Conservation (phyloP, 2,113 vertebrate genomes). For the Pholis gunnellus region DNA sequence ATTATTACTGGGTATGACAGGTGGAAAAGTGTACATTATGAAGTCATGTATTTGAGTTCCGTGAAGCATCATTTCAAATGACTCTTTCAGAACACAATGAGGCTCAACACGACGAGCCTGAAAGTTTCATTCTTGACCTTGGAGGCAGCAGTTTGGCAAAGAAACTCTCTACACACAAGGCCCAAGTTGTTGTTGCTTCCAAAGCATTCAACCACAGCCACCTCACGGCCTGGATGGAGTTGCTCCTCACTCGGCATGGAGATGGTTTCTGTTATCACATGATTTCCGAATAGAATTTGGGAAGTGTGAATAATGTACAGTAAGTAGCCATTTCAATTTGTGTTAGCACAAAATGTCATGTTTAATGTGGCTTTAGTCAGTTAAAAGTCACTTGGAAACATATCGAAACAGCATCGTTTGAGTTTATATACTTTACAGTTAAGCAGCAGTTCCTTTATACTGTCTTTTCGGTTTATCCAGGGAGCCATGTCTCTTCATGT, state of each 20-base stretch:
- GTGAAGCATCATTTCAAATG: neutral
- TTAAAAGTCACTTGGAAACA: neutral
- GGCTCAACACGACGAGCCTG: neutral
- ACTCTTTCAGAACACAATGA: neutral
- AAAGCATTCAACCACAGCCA: neutral
- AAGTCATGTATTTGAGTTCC: neutral
- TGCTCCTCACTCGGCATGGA: neutral
- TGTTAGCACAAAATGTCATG: neutral
- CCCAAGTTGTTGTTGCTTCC: neutral
- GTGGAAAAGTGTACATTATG: conserved; percentile 1
- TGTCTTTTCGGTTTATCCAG: neutral
- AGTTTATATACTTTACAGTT: neutral
- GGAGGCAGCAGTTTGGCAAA: neutral
- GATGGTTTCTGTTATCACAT: neutral
- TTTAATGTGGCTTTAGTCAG: neutral
- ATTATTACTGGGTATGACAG: conserved; percentile 11
- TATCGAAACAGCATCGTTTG: neutral
- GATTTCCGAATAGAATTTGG: conserved; percentile 17
- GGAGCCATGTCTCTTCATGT: neutral
- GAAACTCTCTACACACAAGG: neutral
- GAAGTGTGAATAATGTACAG: conserved; percentile 4
- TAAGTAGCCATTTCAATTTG: neutral
- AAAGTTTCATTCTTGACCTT: neutral
- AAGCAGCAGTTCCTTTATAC: neutral
- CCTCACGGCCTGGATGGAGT: neutral